phyloP scores from a whole-genome alignment of 2,113 vertebrate species.

The Alces alces region DNA sequence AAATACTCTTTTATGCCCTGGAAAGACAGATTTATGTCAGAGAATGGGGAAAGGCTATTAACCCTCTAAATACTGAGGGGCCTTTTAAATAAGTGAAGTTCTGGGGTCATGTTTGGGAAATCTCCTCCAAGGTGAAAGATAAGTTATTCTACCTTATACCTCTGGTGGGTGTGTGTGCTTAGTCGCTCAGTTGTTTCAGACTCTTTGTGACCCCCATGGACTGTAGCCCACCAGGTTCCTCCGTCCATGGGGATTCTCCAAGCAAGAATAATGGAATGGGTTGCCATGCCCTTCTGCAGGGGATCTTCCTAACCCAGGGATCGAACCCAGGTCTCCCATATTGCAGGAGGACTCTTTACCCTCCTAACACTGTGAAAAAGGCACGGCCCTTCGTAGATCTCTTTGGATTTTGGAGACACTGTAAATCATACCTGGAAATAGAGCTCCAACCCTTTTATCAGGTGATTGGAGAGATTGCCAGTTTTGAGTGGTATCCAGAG shows the following conservation, averaged over 20 bases:
- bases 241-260: neutral
- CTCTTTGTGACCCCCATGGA: neutral
- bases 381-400: neutral
- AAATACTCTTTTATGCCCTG: neutral
- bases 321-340: neutral
- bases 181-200: neutral
- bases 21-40: neutral
- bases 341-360: neutral
- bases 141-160: neutral
- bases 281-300: neutral
- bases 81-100: neutral
- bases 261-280: neutral
- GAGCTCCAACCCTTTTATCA: neutral
- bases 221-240: neutral
- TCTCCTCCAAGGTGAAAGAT: neutral
- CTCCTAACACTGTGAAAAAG: neutral
- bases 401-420: neutral
- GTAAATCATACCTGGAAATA: neutral
- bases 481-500: neutral
- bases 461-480: neutral
- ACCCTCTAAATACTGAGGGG: neutral
- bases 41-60: neutral
- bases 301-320: neutral
- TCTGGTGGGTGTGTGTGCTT: neutral
- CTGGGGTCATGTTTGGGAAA: neutral